Evolutionary conservation across 2,888 invertebrate species (phyloP).

Genomic region (Cataglyphis cursor): DNA sequence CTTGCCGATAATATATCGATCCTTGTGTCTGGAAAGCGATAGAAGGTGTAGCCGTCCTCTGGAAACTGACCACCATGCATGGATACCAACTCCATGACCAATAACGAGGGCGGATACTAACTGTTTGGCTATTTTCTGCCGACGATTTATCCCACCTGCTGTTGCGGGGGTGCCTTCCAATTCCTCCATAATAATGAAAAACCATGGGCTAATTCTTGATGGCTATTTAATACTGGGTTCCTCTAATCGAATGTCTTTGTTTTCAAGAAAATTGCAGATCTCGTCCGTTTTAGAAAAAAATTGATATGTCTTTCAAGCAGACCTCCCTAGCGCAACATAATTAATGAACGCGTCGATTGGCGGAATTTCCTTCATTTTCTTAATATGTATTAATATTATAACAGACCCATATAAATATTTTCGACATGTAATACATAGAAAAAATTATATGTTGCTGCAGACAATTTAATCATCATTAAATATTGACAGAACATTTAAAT

Average conservation of each 20-base stretch:
- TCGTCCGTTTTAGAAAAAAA: slow-evolving; percentile 25
- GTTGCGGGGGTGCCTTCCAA: slow-evolving; percentile 60
- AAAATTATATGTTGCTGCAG: not conserved
- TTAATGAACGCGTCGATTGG: not conserved
- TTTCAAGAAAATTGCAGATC: slow-evolving; percentile 45
- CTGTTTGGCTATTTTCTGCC: slow-evolving; percentile 50
- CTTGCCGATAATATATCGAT: slow-evolving; percentile 81
- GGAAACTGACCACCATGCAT: slow-evolving; percentile 72
- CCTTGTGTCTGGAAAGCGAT: slow-evolving; percentile 70
- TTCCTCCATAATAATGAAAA: slow-evolving; percentile 71
- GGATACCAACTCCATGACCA: slow-evolving; percentile 49
- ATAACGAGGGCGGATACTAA: slow-evolving; percentile 64
- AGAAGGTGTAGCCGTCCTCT: slow-evolving; percentile 66
- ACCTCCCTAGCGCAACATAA: slow-evolving; percentile 10
- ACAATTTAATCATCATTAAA: not conserved
- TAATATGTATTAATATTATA: slow-evolving; percentile 7
- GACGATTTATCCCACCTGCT: slow-evolving; percentile 76
- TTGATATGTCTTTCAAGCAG: slow-evolving; percentile 46
- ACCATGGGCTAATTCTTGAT: slow-evolving; percentile 64
- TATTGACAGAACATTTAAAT: not conserved
- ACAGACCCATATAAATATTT: not conserved
- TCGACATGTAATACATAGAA: not conserved
- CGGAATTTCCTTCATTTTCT: not conserved
- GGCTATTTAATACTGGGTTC: slow-evolving; percentile 70
- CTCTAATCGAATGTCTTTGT: slow-evolving; percentile 71